Percentiles rank a stretch among this genome's conserved stretches.
phyloP scores from a whole-genome alignment of 2,888 invertebrate genomes.

The Orthosia gracilis region DNA sequence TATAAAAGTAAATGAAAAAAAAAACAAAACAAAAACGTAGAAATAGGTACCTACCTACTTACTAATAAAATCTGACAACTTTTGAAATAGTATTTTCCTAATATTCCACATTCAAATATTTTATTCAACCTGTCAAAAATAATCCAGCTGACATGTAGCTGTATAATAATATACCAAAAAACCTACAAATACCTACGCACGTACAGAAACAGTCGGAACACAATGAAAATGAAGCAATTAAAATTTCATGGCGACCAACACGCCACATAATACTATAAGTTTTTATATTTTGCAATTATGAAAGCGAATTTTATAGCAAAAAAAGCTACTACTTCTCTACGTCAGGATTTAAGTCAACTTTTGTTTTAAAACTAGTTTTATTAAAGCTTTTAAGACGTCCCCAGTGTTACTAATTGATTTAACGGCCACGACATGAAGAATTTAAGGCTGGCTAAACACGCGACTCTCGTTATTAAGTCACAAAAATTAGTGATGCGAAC shows the following conservation, averaged over 20 bases:
- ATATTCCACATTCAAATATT: conserved; percentile 17
- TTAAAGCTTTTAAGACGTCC: conserved; percentile 77
- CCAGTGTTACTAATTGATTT: conserved; percentile 79
- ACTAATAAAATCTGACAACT: conserved; percentile 10
- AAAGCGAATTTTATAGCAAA: conserved; percentile 44
- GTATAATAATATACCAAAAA: conserved; percentile 36
- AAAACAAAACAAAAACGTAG: background rate
- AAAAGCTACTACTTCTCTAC: conserved; percentile 36
- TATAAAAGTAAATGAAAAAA: background rate
- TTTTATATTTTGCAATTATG: conserved; percentile 58
- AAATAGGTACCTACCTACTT: background rate
- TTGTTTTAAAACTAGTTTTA: conserved; percentile 69
- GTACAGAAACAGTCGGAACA: conserved; percentile 44
- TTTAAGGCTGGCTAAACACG: conserved; percentile 77
- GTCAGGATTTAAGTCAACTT: conserved; percentile 48
- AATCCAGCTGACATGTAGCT: conserved; percentile 28
- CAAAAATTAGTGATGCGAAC: conserved; percentile 67
- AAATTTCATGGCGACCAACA: conserved; percentile 57
- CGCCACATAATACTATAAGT: conserved; percentile 56
- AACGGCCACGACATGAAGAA: conserved; percentile 75
- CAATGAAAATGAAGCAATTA: conserved; percentile 64
- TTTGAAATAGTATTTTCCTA: conserved; percentile 29
- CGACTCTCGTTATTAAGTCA: conserved; percentile 73
- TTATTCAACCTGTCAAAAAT: conserved; percentile 25
- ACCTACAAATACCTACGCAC: conserved; percentile 31